phyloP scores from a whole-genome alignment of 2,888 invertebrate species.

The Linhomoeus sp. region DNA sequence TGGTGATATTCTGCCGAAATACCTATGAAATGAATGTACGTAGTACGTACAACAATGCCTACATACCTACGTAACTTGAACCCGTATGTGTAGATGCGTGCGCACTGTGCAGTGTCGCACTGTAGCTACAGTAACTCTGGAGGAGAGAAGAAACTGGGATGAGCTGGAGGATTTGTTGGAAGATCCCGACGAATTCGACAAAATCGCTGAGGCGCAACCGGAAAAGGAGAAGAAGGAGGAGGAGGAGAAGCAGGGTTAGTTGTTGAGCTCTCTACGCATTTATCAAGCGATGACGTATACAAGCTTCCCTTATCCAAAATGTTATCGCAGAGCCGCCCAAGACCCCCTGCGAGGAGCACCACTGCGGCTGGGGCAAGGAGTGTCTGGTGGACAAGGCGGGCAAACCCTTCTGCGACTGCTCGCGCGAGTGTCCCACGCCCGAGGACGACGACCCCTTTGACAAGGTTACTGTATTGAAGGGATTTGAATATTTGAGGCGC shows the following conservation, averaged over 20 bases:
- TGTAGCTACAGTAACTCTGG: too few species aligned
- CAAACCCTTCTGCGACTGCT: conserved; percentile 67
- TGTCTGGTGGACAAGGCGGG: conserved; percentile 49
- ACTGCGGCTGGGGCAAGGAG: conserved; percentile 75
- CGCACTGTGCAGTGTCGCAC: too few species aligned
- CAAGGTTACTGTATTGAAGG: conserved; percentile 14
- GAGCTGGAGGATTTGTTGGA: conserved; percentile 21
- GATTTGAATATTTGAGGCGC: neutral
- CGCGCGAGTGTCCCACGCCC: conserved; percentile 51
- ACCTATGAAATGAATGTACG: too few species aligned
- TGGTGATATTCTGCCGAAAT: too few species aligned
- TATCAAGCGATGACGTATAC: too few species aligned
- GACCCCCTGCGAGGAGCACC: conserved; percentile 62
- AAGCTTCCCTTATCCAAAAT: too few species aligned
- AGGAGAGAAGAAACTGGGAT: conserved; percentile 9
- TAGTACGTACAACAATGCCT: too few species aligned
- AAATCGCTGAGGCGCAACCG: neutral
- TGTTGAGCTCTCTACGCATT: too few species aligned
- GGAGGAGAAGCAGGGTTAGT: too few species aligned
- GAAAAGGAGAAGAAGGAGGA: conserved; percentile 10
- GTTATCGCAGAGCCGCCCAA: conserved; percentile 10
- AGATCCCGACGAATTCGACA: conserved; percentile 16
- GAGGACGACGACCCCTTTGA: conserved; percentile 38
- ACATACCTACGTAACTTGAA: too few species aligned
- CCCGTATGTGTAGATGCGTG: too few species aligned